phyloP scores from a whole-genome alignment of 2,113 vertebrate genomes.

The Pachyramphus minor region DNA sequence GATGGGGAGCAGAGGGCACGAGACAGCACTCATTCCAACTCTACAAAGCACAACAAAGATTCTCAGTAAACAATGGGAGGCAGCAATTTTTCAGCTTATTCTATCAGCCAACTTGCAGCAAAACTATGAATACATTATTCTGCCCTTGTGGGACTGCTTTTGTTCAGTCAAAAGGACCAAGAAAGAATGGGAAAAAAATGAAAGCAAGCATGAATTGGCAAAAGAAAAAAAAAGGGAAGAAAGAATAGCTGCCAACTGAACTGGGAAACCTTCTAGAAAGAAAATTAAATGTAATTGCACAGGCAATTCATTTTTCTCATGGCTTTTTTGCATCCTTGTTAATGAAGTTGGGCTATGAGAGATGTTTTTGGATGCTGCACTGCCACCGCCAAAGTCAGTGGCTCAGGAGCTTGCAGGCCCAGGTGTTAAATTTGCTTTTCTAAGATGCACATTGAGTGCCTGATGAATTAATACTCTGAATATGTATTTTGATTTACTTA shows the following conservation, averaged over 20 bases:
- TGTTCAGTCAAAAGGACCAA: constrained; percentile 41
- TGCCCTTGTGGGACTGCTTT: constrained; percentile 26
- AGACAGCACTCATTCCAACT: constrained; percentile 28
- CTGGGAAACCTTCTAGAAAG: constrained; percentile 41
- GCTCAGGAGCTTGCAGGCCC: neutral
- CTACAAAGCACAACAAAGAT: constrained; percentile 41
- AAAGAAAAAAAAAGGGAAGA: neutral
- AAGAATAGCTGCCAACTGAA: constrained; percentile 48
- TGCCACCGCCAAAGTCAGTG: neutral
- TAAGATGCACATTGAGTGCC: neutral
- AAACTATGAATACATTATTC: constrained; percentile 58
- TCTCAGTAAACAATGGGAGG: constrained; percentile 37
- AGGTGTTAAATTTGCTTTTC: constrained; percentile 18
- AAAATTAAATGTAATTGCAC: constrained; percentile 61
- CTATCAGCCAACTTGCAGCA: constrained; percentile 39
- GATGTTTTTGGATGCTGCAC: neutral
- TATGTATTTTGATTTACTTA: constrained; percentile 39
- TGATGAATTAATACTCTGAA: constrained; percentile 9
- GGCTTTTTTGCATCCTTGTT: neutral
- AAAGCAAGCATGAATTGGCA: neutral
- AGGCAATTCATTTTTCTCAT: constrained; percentile 34
- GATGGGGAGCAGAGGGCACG: constrained; percentile 48
- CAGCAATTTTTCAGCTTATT: constrained; percentile 48
- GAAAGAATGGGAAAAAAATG: neutral
- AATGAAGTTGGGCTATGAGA: neutral